Evolutionary conservation across 2,113 vertebrate species (phyloP), one percentile per base, ranked within the genome.

Genomic region (Rhombomys opimus): DNA sequence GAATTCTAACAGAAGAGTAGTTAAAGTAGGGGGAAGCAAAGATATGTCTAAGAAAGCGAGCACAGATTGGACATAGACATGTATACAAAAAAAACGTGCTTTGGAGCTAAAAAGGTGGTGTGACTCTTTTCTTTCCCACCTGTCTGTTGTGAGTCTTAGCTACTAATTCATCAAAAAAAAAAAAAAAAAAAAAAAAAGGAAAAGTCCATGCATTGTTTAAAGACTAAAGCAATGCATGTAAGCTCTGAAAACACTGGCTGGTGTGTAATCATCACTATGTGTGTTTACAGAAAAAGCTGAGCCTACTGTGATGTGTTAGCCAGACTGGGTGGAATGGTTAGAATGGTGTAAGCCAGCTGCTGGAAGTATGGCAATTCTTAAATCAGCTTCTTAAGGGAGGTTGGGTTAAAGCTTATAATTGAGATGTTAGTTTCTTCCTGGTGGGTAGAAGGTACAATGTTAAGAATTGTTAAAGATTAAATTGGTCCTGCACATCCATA

Each of bases 11-110:
- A 89, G 76, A 93, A 76, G 23, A 67, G 41, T 63, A 63, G 41
- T 84, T 90, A 35, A 87, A 87, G 77, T 72, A 82, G 61, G 72
- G 90, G 22, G 73, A 81, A 91, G 73, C 67, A 81, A 81, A 72
- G 3, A 2, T 32, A 17, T 32, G 35, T 50, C 35, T 52, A 82
- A 86, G 35, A 2, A 94, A 77, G 87, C 12, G 46, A 82, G 61
- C 75, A 65, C 67, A 87, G 6, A 50, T 67, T 73, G 12, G 80
- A 90, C 27, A 68, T 63, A 84, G 46, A 87, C 12, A 63, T 38
- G 87, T 38, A 57, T 41, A 81, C 0, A 1, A 61, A 75, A 27
- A 81, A 92, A 81, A 92, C 0, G 75, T 25, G 63, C 4, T 70
- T 32, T 92, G 35, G 6, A 57, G 59, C 15, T 85, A 75, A 78